Percentiles rank a stretch among this genome's conserved stretches.
phyloP scores from a whole-genome alignment of 2,113 vertebrate species.

The Hippocampus zosterae region DNA sequence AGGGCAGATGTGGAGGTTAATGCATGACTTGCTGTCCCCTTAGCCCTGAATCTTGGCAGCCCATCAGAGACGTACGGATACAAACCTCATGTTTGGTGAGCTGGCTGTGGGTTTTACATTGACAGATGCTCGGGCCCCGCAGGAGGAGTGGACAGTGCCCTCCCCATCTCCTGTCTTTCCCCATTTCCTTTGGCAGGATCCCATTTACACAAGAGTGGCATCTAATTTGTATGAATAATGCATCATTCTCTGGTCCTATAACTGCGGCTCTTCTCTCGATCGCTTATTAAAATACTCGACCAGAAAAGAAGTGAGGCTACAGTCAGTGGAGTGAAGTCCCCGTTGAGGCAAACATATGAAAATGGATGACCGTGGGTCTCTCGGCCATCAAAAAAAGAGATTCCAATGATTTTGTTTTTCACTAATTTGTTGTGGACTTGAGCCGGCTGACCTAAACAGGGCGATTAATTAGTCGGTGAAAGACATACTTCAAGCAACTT shows the following conservation, averaged over 20 bases:
- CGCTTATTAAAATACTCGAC: slow-evolving; percentile 19
- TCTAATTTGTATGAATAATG: slow-evolving; percentile 57
- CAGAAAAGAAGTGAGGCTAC: slow-evolving; percentile 21
- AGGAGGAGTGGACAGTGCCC: slow-evolving; percentile 47
- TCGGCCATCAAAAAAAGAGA: slow-evolving; percentile 31
- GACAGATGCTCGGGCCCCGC: slow-evolving; percentile 51
- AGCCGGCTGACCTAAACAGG: background rate
- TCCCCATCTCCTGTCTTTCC: slow-evolving; percentile 41
- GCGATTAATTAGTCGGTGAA: background rate
- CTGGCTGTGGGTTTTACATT: slow-evolving; percentile 39
- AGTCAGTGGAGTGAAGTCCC: slow-evolving; percentile 24
- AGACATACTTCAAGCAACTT: background rate
- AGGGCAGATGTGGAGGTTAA: slow-evolving; percentile 1
- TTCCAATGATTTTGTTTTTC: slow-evolving; percentile 38
- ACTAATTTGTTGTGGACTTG: background rate
- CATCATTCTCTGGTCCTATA: slow-evolving; percentile 14
- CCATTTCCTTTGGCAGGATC: slow-evolving; percentile 37
- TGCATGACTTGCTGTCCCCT: slow-evolving; percentile 35
- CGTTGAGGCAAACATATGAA: slow-evolving; percentile 3
- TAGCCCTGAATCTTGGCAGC: slow-evolving; percentile 48
- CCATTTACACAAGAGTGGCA: slow-evolving; percentile 43
- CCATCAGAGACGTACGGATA: slow-evolving; percentile 57
- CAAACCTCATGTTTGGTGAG: slow-evolving; percentile 47
- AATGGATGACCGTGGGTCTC: slow-evolving; percentile 27
- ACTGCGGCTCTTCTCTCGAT: background rate